These are phyloP conservation scores for Zelostemma sp. DNA, from an alignment of 1,140 invertebrate species.

Conservation along the genomic window DNA sequence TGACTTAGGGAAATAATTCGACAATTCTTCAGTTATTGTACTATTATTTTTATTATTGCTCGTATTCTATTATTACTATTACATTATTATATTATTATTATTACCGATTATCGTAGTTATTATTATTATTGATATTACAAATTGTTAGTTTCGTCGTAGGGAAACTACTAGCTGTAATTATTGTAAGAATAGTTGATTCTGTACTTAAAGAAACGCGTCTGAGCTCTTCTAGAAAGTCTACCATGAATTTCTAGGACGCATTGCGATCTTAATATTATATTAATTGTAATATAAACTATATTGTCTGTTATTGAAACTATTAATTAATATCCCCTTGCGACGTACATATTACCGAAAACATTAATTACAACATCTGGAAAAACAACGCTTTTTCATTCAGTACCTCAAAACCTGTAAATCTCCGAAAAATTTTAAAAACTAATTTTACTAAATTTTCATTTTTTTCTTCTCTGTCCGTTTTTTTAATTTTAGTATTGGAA, in stretches of 20 bases:
- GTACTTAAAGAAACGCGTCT: slow-evolving; percentile 45
- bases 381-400: slow-evolving; percentile 26
- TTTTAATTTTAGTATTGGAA: no score
- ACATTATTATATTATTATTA: slow-evolving; percentile 51
- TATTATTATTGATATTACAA: slow-evolving; percentile 53
- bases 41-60: slow-evolving; percentile 33
- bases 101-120: slow-evolving; percentile 59
- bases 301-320: slow-evolving; percentile 67
- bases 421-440: no score
- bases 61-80: slow-evolving; percentile 51
- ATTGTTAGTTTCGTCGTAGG: slow-evolving; percentile 36
- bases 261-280: slow-evolving; percentile 51
- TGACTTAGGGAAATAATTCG: slow-evolving; percentile 43
- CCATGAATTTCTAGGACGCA: slow-evolving; percentile 35
- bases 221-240: slow-evolving; percentile 1
- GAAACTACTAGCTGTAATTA: slow-evolving; percentile 46
- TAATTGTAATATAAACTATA: slow-evolving; percentile 64
- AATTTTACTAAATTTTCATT: no score
- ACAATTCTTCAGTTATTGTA: slow-evolving; percentile 36
- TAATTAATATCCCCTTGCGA: no score
- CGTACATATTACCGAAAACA: slow-evolving; percentile 48
- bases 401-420: background rate
- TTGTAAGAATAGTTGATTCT: slow-evolving; percentile 33
- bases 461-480: no score
- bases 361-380: slow-evolving; percentile 62